Evolutionary conservation across 2,888 invertebrate species (phyloP), one percentile per base, ranked within the genome.

Genomic region (Dasypogon diadema): DNA sequence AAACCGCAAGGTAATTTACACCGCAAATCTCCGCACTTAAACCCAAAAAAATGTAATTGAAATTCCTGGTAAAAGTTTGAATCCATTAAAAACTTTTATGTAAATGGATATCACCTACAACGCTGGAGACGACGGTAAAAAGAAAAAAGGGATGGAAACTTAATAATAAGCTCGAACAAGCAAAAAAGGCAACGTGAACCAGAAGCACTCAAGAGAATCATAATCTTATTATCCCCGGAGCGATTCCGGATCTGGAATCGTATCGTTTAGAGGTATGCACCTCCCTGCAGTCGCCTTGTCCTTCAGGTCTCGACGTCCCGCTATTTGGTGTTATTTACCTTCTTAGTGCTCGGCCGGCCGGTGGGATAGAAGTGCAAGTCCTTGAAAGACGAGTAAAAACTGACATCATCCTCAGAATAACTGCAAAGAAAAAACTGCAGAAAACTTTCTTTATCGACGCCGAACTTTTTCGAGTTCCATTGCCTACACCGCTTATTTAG

Each of bases 181-280:
- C 34, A 60, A 55, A 51, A 46, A 48, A 14, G 14, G 26, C 46
- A 75, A 14, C 48, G 56, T 68, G 65, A 74, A 75, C 77, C 68
- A 63, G 60, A 78, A 56, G 74, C 77, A 78, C 80, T 80, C 78
- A 77, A 76, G 76, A 76, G 77, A 78, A 78, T 78, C 78, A 68
- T 76, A 78, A 80, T 79, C 72, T 74, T 79, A 79, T 80, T 80
- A 80, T 80, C 78, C 79, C 78, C 77, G 77, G 70, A 77, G 74
- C 75, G 75, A 78, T 79, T 78, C 72, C 76, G 73, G 56, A 77
- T 76, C 58, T 34, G 60, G 55, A 68, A 56, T 78, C 60, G 24
- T 58, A 48, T 70, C 70, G 54, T 70, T 70, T 78, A 56, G 48
- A 63, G 21, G 75, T 68, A 55, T 73, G 72, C 54, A 34, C 65